Conservation (phyloP, 2,888 invertebrate species). For the Sminthurides aquaticus region DNA sequence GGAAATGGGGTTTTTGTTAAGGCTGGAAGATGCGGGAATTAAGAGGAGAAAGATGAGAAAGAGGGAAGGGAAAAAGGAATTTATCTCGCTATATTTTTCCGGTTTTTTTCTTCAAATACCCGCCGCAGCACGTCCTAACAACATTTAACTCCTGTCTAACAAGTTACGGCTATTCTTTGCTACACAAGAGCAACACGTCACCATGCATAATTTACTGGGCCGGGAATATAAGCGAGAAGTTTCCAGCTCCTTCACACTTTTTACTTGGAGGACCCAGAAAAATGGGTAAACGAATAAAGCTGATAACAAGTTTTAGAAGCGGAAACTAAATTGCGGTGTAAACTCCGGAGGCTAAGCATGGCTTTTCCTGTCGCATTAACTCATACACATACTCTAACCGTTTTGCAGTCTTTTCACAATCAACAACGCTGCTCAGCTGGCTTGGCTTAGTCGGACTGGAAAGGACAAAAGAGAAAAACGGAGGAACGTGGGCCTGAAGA, state of each 20-base stretch:
- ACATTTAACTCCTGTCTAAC: background rate
- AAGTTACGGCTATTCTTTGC: too few species aligned
- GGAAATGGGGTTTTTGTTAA: too few species aligned
- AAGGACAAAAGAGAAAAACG: too few species aligned
- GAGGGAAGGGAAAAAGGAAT: background rate
- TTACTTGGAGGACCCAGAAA: too few species aligned
- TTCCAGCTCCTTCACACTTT: background rate
- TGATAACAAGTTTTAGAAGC: background rate
- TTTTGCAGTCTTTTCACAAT: background rate
- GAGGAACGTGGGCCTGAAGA: too few species aligned
- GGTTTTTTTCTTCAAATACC: background rate
- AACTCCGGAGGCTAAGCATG: background rate
- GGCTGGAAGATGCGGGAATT: too few species aligned
- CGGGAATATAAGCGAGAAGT: background rate
- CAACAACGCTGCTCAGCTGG: too few species aligned
- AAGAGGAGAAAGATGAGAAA: too few species aligned
- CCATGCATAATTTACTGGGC: background rate
- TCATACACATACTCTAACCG: too few species aligned
- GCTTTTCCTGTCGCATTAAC: background rate
- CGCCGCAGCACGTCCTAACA: background rate
- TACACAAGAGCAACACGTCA: background rate
- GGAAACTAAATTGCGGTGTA: background rate
- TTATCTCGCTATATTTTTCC: background rate
- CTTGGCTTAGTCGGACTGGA: too few species aligned
- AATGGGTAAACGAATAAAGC: background rate